These are phyloP conservation scores for Crax fasciolata DNA, from an alignment of 2,797 vertebrate genomes.

Conservation along the genomic window DNA sequence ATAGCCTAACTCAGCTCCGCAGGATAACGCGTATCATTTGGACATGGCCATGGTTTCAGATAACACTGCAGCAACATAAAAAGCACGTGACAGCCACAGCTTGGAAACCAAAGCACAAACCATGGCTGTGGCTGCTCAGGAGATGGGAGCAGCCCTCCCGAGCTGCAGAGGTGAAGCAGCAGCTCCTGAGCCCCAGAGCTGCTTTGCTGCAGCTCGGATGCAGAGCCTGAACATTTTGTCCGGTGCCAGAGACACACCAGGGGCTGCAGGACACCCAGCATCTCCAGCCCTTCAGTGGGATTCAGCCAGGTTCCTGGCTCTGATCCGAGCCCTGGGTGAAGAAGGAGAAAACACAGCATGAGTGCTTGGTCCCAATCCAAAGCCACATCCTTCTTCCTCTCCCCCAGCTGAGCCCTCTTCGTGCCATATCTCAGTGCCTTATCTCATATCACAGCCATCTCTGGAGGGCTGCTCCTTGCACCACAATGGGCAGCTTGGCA, in stretches of 20 bases:
- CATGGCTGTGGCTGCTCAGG: not conserved
- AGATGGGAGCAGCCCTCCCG: not conserved
- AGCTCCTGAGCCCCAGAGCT: not conserved
- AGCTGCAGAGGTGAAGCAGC: not conserved
- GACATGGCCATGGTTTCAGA: not conserved
- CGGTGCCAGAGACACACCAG: not conserved
- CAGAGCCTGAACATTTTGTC: not conserved
- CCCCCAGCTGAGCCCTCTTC: not conserved
- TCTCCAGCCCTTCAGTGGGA: not conserved
- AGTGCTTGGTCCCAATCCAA: not conserved
- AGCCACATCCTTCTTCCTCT: not conserved
- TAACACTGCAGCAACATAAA: not conserved
- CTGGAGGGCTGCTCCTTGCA: not conserved
- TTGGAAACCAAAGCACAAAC: not conserved
- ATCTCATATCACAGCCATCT: not conserved
- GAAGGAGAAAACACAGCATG: not conserved
- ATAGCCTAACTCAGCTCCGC: not conserved
- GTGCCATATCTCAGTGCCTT: too few relatives aligned
- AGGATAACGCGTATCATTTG: not conserved
- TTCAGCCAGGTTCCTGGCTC: not conserved
- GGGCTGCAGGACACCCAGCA: not conserved
- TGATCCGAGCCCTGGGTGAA: not conserved
- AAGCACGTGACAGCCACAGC: not conserved
- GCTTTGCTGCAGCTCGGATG: not conserved
- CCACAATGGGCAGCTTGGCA: not conserved